Percentiles rank a stretch among this genome's conserved stretches.
phyloP scores from a whole-genome alignment of 1,140 invertebrate genomes.

The Campoletis sonorensis region DNA sequence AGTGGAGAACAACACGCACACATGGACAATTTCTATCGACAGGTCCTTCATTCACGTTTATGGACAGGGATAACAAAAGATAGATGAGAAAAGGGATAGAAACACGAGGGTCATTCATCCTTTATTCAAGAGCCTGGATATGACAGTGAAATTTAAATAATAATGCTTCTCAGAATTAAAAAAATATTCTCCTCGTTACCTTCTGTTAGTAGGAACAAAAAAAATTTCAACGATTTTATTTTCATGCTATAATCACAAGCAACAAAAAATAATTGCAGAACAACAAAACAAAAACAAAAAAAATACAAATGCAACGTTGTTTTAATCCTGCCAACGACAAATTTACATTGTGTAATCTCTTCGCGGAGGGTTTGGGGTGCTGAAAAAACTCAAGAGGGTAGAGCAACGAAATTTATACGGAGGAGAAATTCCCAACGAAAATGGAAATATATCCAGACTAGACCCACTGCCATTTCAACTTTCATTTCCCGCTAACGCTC shows the following conservation, averaged over 20 bases:
- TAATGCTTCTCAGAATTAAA: background rate
- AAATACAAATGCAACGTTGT: too few species aligned
- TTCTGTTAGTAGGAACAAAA: too few species aligned
- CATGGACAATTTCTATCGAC: background rate
- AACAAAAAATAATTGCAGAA: too few species aligned
- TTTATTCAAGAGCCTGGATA: background rate
- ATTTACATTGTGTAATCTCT: background rate
- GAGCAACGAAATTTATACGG: background rate
- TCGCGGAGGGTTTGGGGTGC: background rate
- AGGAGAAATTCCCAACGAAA: background rate
- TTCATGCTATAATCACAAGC: too few species aligned
- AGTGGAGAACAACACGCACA: background rate
- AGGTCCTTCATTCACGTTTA: constrained; percentile 7
- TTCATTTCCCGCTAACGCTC: background rate
- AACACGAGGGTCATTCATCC: background rate
- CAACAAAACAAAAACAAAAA: too few species aligned
- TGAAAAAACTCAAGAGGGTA: background rate
- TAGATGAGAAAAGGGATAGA: background rate
- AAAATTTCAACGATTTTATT: too few species aligned
- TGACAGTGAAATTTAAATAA: constrained; percentile 1
- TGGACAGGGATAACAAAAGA: background rate
- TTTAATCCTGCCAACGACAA: too few species aligned
- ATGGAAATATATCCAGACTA: background rate
- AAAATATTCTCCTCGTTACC: background rate
- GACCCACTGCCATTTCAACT: background rate